Percentiles rank a stretch among this genome's conserved stretches.
These are phyloP conservation scores for Leptura quadrifasciata DNA, from an alignment of 2,888 invertebrate genomes.

Conservation along the genomic window DNA sequence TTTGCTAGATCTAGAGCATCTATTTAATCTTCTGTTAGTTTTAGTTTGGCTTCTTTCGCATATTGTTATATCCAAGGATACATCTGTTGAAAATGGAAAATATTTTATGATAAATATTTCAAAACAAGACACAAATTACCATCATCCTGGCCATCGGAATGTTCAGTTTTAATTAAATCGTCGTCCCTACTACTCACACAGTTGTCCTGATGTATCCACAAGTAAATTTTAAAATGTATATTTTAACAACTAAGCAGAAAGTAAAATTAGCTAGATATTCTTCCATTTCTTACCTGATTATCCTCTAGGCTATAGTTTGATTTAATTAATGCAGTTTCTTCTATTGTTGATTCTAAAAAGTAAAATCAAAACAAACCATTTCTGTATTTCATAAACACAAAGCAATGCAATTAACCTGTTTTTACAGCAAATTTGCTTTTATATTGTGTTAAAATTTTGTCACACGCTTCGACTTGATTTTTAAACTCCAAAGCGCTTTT, in stretches of 20 bases:
- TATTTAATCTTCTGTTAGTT: neutral
- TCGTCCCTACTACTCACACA: neutral
- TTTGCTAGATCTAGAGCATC: neutral
- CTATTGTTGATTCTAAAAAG: neutral
- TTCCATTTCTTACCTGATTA: neutral
- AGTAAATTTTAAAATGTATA: neutral
- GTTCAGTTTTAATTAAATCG: neutral
- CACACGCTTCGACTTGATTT: slow-evolving; percentile 25
- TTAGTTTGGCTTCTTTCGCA: neutral
- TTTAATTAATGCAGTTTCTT: neutral
- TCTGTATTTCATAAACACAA: neutral
- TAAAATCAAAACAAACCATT: no score
- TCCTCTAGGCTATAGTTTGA: neutral
- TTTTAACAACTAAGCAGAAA: neutral
- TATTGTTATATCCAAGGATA: no score
- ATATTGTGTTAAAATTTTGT: slow-evolving; percentile 37
- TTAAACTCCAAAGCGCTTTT: slow-evolving; percentile 34
- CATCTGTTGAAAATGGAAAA: neutral
- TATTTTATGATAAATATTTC: neutral
- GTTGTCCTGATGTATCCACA: neutral
- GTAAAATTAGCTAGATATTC: neutral
- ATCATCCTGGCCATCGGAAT: neutral
- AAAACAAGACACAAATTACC: neutral
- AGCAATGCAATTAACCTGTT: neutral
- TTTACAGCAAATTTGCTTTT: neutral